A percentile compares a stretch with the other conserved stretches of the same genome.
These are phyloP conservation scores for Chymomyza amoena DNA, from an alignment of 2,888 invertebrate genomes.

Conservation along the genomic window DNA sequence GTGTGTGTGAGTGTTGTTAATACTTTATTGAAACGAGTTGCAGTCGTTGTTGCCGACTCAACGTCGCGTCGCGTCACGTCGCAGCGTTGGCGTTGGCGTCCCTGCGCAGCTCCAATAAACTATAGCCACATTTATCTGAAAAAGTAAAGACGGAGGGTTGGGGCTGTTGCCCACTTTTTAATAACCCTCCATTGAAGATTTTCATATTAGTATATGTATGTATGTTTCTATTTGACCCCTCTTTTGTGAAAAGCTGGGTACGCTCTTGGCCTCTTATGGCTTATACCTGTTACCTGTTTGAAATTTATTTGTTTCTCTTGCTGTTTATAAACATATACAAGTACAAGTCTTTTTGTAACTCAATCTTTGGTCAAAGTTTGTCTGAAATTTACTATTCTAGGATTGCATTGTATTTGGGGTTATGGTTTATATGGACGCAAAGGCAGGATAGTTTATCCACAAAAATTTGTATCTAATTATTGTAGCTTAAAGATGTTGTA, in stretches of 20 bases:
- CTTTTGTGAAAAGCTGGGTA: too few species aligned
- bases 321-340: not conserved
- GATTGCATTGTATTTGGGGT: too few species aligned
- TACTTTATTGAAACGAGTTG: conserved; percentile 73
- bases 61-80: too few species aligned
- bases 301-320: not conserved
- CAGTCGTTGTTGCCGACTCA: conserved; percentile 27
- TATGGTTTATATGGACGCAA: too few species aligned
- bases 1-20: conserved; percentile 47
- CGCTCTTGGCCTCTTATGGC: not conserved
- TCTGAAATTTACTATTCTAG: too few species aligned
- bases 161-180: too few species aligned
- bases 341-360: conserved; percentile 42
- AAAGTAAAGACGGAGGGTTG: not conserved
- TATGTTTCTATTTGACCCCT: too few species aligned
- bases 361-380: not conserved
- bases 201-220: too few species aligned
- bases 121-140: not conserved
- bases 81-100: conserved; percentile 4
- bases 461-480: too few species aligned
- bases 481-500: too few species aligned
- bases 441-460: too few species aligned
- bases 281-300: conserved; percentile 2
- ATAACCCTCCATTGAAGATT: too few species aligned
- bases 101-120: not conserved